These are phyloP conservation scores for Salminus brasiliensis DNA, from an alignment of 2,113 vertebrate species.

Conservation along the genomic window DNA sequence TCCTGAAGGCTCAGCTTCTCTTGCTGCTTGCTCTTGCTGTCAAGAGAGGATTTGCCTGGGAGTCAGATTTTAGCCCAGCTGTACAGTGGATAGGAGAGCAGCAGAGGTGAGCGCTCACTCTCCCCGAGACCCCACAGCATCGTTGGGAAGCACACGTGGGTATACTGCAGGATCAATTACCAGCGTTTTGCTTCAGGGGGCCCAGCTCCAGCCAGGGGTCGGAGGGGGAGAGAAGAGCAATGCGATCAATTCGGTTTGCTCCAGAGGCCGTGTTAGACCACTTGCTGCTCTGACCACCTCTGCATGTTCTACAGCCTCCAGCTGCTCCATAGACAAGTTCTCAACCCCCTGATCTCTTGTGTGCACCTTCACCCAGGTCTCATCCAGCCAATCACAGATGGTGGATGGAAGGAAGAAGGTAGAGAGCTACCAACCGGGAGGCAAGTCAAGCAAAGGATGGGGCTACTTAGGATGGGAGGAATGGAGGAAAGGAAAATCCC, in stretches of 20 bases:
- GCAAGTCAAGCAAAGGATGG: neutral
- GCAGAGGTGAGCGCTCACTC: slow-evolving; percentile 24
- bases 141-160: slow-evolving; percentile 62
- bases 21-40: neutral
- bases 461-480: slow-evolving; percentile 28
- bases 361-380: neutral
- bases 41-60: slow-evolving; percentile 2
- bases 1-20: slow-evolving; percentile 34
- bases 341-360: slow-evolving; percentile 3
- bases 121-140: slow-evolving; percentile 39
- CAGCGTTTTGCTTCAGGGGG: slow-evolving; percentile 69
- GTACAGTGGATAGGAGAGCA: slow-evolving; percentile 15
- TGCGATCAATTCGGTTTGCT: slow-evolving; percentile 70
- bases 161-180: slow-evolving; percentile 75
- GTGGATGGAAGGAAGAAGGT: neutral
- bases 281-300: slow-evolving; percentile 32
- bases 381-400: neutral
- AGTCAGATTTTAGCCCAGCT: slow-evolving; percentile 23
- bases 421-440: slow-evolving; percentile 1
- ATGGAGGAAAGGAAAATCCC: slow-evolving; percentile 24
- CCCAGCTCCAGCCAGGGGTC: slow-evolving; percentile 67
- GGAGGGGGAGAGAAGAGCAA: slow-evolving; percentile 57
- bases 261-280: slow-evolving; percentile 61
- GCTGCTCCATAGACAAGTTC: slow-evolving; percentile 37
- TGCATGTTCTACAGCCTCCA: slow-evolving; percentile 42